These are phyloP conservation scores for Eretmocerus hayati DNA, from an alignment of 2,888 invertebrate species.

Conservation along the genomic window DNA sequence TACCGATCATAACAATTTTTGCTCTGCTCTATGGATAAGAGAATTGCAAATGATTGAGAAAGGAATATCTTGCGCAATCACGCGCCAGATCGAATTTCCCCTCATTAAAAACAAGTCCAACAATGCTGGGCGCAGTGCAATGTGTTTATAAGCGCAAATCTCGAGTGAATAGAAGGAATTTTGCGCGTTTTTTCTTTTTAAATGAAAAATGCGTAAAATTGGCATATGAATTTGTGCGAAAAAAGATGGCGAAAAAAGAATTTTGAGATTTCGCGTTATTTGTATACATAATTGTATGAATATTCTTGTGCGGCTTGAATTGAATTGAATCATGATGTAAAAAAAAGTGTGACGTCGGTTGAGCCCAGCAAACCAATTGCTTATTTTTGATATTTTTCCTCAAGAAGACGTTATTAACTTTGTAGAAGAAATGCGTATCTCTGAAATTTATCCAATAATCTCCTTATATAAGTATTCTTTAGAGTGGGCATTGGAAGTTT, in stretches of 20 bases:
- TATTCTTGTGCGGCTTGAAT: slow-evolving; percentile 8
- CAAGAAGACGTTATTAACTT: not conserved
- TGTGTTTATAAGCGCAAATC: slow-evolving; percentile 27
- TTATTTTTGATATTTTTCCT: not conserved
- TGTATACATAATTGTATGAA: not conserved
- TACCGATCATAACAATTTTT: slow-evolving; percentile 5
- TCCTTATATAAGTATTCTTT: not conserved
- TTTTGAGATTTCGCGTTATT: slow-evolving; percentile 3
- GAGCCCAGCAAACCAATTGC: not conserved
- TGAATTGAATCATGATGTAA: slow-evolving; percentile 10
- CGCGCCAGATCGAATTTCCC: slow-evolving; percentile 13
- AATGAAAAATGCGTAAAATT: not conserved
- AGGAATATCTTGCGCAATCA: slow-evolving; percentile 5
- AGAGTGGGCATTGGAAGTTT: slow-evolving; percentile 12
- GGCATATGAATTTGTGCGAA: not conserved
- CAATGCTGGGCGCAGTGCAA: slow-evolving; percentile 25
- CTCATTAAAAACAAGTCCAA: slow-evolving; percentile 21
- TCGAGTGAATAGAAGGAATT: slow-evolving; percentile 18
- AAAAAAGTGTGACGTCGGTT: slow-evolving; percentile 1
- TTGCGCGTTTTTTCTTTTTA: slow-evolving; percentile 3
- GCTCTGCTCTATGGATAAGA: slow-evolving; percentile 4
- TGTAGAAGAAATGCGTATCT: not conserved
- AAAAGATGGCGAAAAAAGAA: slow-evolving; percentile 8
- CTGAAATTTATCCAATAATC: not conserved
- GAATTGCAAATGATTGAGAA: not conserved